Base-by-base conservation (phyloP, 2,888 invertebrate species). In the Morpho achilles region DNA sequence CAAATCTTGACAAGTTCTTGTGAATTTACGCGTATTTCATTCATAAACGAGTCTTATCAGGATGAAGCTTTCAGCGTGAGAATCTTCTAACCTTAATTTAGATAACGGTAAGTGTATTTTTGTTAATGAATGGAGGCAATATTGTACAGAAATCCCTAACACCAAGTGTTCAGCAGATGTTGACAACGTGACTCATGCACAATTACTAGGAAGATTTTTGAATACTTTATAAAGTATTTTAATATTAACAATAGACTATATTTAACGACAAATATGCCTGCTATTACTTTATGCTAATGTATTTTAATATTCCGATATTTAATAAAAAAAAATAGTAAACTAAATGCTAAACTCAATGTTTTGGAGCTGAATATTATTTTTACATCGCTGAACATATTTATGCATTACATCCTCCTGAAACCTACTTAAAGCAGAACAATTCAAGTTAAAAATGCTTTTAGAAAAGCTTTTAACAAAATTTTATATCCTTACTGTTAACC, bases 31-130 rank as follows among this genome's bases (percentile, higher is more conserved):
- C 42, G 47, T 41, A 7, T 42, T 56, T 57, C 46, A 48, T 55
- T 47, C 55, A 55, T 47, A 50, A 52, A 50, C 40, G 41, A 47
- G 22, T n/a, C 54, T 60, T 60, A 58, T 60, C 60, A 32, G n/a
- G 1, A 7, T 44, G 40, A 44, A 57, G 49, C 44, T 55, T 61
- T 58, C 60, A 55, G 70, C 74, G 77, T 80, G 80, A 74, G 77
- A 79, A 80, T 68, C 64, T 62, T 51, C 44, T 76, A 78, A 70
- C 63, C 61, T 56, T 23, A 42, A 23, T 48, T 54, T 10, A 76
- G 79, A 83, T 83, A 82, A 80, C 79, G 73, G 80, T 76, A 72
- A 68, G 70, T 70, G 72, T 66, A 69, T 67, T 75, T 71, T 59
- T 66, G 57, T 70, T 76, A 73, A 70, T 78, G 77, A 82, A 82